Base-by-base conservation (phyloP, 2,797 vertebrate genomes). In the Percopsis omiscomaycus region DNA sequence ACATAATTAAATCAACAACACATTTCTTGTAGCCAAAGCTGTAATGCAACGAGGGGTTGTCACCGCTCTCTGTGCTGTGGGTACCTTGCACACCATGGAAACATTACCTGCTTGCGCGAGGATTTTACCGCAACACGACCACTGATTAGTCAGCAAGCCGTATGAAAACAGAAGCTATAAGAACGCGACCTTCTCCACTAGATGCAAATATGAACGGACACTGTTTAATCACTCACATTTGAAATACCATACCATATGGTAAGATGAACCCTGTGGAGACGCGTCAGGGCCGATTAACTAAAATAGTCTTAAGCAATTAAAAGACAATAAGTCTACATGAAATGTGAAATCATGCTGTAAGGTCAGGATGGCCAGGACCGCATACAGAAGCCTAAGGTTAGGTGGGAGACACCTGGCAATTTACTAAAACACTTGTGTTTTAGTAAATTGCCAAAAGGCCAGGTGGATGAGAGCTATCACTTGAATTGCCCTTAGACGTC, bases 31-130 rank as follows among this genome's bases (percentile, higher is more conserved):
- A 65, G 72, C 67, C 69, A 84, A 80, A 72, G 64, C 73, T 65
- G 68, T 55, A 70, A 79, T 77, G 69, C 50, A 76, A 74, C 74
- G 61, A 59, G 59, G 69, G 63, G 63, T 49, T 59, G 61, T 77
- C 70, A 66, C 68, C 66, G 49, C 68, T 47, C 58, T 55, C 71
- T 66, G 75, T 81, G 62, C 72, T 48, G 71, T 56, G 55, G 71
- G 78, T 79, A 84, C 67, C 73, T 68, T 45, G 53, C 62, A 71
- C 85, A 88, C 84, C 79, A 82, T 88, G 80, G 75, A 69, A 83
- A 69, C 73, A 81, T 69, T 65, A 83, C 79, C 73, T 86, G 84
- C 85, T 83, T 78, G 32, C 8, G 32, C 32, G 8, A 51, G 69
- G 66, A 60, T 80, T 80, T 71, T 74, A 82, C 78, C 59, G 42